Percentiles rank a stretch among this genome's conserved stretches.
Conservation (phyloP, 1,140 invertebrate genomes). For the Hylyphantes graminicola region DNA sequence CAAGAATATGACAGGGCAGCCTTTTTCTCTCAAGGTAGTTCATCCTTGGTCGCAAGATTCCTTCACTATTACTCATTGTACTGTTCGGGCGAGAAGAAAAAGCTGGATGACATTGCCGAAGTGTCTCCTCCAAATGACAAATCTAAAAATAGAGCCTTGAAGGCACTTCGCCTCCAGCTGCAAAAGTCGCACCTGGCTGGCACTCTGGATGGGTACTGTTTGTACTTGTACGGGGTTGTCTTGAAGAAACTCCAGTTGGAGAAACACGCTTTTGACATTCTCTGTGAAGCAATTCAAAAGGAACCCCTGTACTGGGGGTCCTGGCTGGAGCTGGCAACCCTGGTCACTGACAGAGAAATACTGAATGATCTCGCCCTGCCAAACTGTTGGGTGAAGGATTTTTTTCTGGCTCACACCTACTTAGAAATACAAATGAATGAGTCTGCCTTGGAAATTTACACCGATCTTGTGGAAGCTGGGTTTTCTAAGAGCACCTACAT, state of each 20-base stretch:
- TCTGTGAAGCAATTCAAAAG: slow-evolving; percentile 81
- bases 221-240: slow-evolving; percentile 93
- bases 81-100: slow-evolving; percentile 88
- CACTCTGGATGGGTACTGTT: slow-evolving; percentile 84
- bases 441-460: slow-evolving; percentile 87
- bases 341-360: slow-evolving; percentile 82
- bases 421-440: slow-evolving; percentile 86
- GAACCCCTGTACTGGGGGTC: slow-evolving; percentile 91
- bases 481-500: slow-evolving; percentile 90
- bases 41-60: slow-evolving; percentile 78
- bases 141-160: slow-evolving; percentile 66
- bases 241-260: slow-evolving; percentile 87
- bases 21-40: slow-evolving; percentile 81
- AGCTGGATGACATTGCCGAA: slow-evolving; percentile 85
- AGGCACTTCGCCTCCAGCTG: slow-evolving; percentile 66
- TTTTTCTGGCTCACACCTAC: slow-evolving; percentile 91
- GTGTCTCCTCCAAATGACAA: slow-evolving; percentile 64
- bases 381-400: slow-evolving; percentile 93
- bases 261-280: slow-evolving; percentile 78
- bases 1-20: slow-evolving; percentile 93
- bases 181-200: slow-evolving; percentile 66
- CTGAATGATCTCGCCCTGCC: slow-evolving; percentile 76
- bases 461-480: slow-evolving; percentile 79
- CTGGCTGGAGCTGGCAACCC: slow-evolving; percentile 89
- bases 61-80: slow-evolving; percentile 87